phyloP scores from a whole-genome alignment of 2,888 invertebrate species.

The Hipparchia sbordonii region DNA sequence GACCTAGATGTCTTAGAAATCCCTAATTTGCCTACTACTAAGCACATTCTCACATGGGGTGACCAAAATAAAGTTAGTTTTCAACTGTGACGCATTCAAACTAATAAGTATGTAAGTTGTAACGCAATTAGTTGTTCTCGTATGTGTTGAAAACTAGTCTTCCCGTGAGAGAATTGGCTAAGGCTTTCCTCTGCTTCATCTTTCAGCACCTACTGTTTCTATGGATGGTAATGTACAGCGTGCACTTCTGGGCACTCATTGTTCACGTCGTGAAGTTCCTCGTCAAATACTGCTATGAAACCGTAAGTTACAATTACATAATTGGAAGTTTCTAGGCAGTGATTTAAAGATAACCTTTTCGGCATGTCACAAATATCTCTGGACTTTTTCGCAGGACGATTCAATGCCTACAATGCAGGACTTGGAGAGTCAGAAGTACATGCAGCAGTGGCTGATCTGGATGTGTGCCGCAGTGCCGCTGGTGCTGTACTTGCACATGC shows the following conservation, averaged over 20 bases:
- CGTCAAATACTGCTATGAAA: conserved; percentile 61
- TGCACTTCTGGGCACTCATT: conserved; percentile 69
- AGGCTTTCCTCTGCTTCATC: too few relatives aligned
- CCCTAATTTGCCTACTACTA: too few relatives aligned
- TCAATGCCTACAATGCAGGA: conserved; percentile 46
- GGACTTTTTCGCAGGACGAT: conserved; percentile 32
- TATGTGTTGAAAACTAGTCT: too few relatives aligned
- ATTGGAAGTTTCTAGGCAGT: not conserved
- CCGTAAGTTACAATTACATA: conserved; percentile 49
- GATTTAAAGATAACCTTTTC: too few relatives aligned
- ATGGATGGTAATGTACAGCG: conserved; percentile 76
- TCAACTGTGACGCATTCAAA: too few relatives aligned
- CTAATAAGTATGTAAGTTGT: too few relatives aligned
- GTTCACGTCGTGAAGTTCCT: conserved; percentile 60
- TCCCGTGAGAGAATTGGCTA: too few relatives aligned
- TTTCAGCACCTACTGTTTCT: conserved; percentile 69
- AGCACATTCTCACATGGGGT: too few relatives aligned
- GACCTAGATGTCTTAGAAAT: too few relatives aligned
- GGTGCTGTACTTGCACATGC: conserved; percentile 60
- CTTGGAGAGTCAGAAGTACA: conserved; percentile 50
- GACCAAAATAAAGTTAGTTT: too few relatives aligned
- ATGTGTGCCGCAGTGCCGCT: conserved; percentile 60
- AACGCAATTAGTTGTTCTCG: too few relatives aligned
- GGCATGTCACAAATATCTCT: too few relatives aligned
- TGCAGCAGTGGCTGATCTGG: conserved; percentile 73